Evolutionary conservation across 2,888 invertebrate species (phyloP).

Genomic region (Meandrusa payeni): DNA sequence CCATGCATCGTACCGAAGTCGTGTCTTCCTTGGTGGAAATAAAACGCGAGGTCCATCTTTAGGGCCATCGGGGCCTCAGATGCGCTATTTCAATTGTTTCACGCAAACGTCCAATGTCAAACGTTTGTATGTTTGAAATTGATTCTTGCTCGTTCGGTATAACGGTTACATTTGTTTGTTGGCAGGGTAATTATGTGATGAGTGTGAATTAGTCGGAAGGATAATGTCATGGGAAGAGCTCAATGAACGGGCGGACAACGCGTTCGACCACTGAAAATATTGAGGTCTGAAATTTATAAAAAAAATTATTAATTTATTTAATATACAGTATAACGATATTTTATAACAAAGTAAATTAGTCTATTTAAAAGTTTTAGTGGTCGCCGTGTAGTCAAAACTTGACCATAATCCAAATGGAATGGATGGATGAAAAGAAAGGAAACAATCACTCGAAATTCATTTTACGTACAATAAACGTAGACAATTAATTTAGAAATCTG

Average conservation of each 20-base stretch:
- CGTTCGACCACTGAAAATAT: conserved; percentile 74
- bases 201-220: conserved; percentile 41
- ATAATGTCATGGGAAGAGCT: conserved; percentile 81
- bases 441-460: too few relatives aligned
- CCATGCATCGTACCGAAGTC: conserved; percentile 75
- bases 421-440: too few relatives aligned
- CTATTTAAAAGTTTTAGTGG: too few relatives aligned
- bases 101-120: conserved; percentile 38
- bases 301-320: too few relatives aligned
- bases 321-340: too few relatives aligned
- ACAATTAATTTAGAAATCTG: too few relatives aligned
- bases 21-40: conserved; percentile 79
- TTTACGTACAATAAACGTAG: too few relatives aligned
- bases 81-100: conserved; percentile 61
- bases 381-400: too few relatives aligned
- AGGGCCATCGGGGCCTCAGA: conserved; percentile 77
- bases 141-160: neutral
- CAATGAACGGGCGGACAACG: conserved; percentile 78
- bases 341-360: too few relatives aligned
- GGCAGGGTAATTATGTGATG: conserved; percentile 33
- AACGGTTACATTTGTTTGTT: conserved; percentile 25
- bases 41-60: conserved; percentile 79
- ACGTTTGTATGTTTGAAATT: neutral
- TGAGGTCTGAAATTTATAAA: conserved; percentile 49
- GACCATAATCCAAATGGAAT: too few relatives aligned